Conservation (phyloP, 2,797 vertebrate genomes). For the Cyprinella venusta region DNA sequence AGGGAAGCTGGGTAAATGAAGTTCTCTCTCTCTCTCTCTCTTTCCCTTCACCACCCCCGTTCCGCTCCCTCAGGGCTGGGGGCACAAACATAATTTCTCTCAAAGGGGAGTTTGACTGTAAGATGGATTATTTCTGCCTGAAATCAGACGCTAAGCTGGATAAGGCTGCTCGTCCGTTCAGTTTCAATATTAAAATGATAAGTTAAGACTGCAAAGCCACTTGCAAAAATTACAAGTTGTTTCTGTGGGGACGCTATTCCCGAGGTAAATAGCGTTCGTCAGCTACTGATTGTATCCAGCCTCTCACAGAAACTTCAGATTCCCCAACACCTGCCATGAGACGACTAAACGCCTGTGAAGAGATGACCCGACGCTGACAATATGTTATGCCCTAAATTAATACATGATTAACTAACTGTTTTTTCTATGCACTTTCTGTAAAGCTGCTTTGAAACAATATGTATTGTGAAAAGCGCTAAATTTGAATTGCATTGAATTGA, state of each 20-base stretch:
- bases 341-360: too few relatives aligned
- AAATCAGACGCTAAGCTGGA: slow-evolving; percentile 73
- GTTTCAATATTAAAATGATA: slow-evolving; percentile 61
- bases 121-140: slow-evolving; percentile 80
- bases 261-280: too few relatives aligned
- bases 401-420: too few relatives aligned
- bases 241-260: neutral
- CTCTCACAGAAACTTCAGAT: too few relatives aligned
- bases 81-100: slow-evolving; percentile 70
- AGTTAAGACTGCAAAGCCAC: slow-evolving; percentile 55
- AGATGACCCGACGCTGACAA: too few relatives aligned
- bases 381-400: too few relatives aligned
- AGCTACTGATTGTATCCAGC: too few relatives aligned
- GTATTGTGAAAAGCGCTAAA: too few relatives aligned
- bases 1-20: slow-evolving; percentile 53
- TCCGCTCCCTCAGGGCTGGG: slow-evolving; percentile 60
- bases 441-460: too few relatives aligned
- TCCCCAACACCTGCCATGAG: too few relatives aligned
- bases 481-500: too few relatives aligned
- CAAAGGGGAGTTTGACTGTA: slow-evolving; percentile 75
- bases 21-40: slow-evolving; percentile 46
- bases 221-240: slow-evolving; percentile 32
- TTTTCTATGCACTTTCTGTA: too few relatives aligned
- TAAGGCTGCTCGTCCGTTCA: slow-evolving; percentile 58
- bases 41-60: slow-evolving; percentile 7